Base-by-base conservation (phyloP, 2,797 vertebrate species). In the Pterois miles region DNA sequence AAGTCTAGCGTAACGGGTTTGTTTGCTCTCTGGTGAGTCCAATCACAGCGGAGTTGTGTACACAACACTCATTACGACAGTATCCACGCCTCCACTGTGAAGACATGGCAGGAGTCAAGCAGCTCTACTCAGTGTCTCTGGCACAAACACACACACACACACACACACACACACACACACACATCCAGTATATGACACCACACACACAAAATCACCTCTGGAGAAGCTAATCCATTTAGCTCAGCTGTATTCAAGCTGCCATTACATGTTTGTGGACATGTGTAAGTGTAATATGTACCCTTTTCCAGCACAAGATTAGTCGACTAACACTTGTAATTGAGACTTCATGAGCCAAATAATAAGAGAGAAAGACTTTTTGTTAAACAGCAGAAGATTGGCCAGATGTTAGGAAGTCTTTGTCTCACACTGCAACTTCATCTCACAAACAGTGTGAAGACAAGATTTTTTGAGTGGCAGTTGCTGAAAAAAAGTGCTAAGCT, bases 151-250 rank as follows among this genome's bases (percentile, higher is more conserved):
- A n/a, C n/a, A n/a, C n/a, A n/a, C n/a, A n/a, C n/a, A n/a, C n/a
- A n/a, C n/a, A n/a, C n/a, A n/a, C n/a, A n/a, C n/a, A n/a, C n/a
- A n/a, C n/a, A n/a, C n/a, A n/a, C n/a, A 43, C 72, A 46, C 27
- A 53, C 38, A 67, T 43, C 62, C 53, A 54, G 25, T 52, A 54
- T 43, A 70, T 25, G 13, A 63, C 60, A 70, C 36, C 77, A 16
- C 29, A 10, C 8, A 50, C 40, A 57, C 36, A 65, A 2, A 72
- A 77, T 79, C 84, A 78, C 82, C 75, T 65, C 68, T 64, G 75
- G 80, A 71, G 72, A 82, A 52, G 43, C 54, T 82, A 86, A 90
- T 89, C 88, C 71, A 33, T 86, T 87, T 88, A 81, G 78, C 72
- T 74, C 68, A 52, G 40, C 71, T 65, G 46, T 34, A 20, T 62